A percentile compares a stretch with the other conserved stretches of the same genome.
These are phyloP conservation scores for Naja naja DNA, from an alignment of 2,113 vertebrate genomes.

Conservation along the genomic window DNA sequence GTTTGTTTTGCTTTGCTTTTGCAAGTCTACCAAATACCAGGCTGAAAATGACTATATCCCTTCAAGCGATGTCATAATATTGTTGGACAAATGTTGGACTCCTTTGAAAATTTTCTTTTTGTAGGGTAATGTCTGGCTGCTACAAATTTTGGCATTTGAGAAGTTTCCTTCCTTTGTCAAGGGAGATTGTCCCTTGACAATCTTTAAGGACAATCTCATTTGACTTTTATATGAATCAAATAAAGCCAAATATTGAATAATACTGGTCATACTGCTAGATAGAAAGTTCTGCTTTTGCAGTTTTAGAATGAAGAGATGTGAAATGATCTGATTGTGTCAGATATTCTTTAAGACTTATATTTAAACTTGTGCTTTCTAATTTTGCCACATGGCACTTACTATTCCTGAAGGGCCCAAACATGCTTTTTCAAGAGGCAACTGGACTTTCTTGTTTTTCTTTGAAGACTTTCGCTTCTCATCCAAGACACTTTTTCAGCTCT, in stretches of 20 bases:
- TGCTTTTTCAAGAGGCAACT: no score
- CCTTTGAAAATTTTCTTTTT: background rate
- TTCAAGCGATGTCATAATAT: background rate
- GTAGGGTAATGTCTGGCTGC: background rate
- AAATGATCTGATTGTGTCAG: background rate
- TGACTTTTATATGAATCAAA: background rate
- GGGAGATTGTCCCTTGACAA: background rate
- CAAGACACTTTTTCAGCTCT: no score
- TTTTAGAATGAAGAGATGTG: background rate
- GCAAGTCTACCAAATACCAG: background rate
- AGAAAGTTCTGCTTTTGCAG: background rate
- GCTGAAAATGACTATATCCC: background rate
- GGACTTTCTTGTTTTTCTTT: no score
- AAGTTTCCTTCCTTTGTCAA: background rate
- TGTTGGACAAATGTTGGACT: background rate
- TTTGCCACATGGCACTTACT: background rate
- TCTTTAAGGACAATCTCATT: conserved; percentile 1
- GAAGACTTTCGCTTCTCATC: no score
- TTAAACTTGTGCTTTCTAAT: background rate
- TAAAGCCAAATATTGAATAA: background rate
- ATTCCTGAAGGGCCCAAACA: background rate
- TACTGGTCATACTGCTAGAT: background rate
- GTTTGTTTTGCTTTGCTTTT: background rate
- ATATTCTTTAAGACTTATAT: background rate
- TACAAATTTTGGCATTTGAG: background rate